Evolutionary conservation across 92 coral and sea anemone species (phyloP).

Genomic region (Desmophyllum pertusum): DNA sequence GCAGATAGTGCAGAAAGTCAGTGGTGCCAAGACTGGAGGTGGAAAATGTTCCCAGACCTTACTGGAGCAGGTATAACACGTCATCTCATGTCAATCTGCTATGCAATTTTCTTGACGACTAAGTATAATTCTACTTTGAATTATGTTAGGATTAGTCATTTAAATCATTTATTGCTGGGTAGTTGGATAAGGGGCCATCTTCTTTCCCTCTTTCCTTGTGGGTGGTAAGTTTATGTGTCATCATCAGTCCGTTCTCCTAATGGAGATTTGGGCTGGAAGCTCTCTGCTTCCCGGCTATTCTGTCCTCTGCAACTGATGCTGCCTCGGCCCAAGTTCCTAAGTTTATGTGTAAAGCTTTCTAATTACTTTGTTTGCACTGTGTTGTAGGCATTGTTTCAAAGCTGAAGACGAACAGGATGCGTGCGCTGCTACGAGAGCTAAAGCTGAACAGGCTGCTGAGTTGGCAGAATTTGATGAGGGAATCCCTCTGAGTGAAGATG

Average conservation of each 20-base stretch:
- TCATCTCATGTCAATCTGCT: neutral
- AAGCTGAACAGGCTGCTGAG: constrained; percentile 97
- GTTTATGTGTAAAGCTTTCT: too few species aligned
- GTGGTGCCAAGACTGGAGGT: neutral
- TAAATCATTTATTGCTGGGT: too few species aligned
- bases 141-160: too few species aligned
- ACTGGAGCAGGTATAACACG: constrained; percentile 75
- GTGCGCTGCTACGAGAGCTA: constrained; percentile 92
- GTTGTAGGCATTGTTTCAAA: constrained; percentile 81
- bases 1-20: constrained; percentile 39
- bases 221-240: neutral
- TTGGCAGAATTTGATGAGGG: constrained; percentile 96
- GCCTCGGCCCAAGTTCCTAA: too few species aligned
- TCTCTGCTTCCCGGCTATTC: too few species aligned
- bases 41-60: constrained; percentile 65
- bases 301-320: too few species aligned
- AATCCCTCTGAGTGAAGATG: constrained; percentile 80
- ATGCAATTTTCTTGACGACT: neutral
- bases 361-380: neutral
- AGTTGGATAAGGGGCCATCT: too few species aligned
- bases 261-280: too few species aligned
- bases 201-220: neutral
- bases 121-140: too few species aligned
- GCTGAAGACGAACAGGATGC: constrained; percentile 99
- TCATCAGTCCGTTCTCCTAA: too few species aligned